Evolutionary conservation across 2,113 vertebrate genomes (phyloP).

Genomic region (Bujurquina vittata): DNA sequence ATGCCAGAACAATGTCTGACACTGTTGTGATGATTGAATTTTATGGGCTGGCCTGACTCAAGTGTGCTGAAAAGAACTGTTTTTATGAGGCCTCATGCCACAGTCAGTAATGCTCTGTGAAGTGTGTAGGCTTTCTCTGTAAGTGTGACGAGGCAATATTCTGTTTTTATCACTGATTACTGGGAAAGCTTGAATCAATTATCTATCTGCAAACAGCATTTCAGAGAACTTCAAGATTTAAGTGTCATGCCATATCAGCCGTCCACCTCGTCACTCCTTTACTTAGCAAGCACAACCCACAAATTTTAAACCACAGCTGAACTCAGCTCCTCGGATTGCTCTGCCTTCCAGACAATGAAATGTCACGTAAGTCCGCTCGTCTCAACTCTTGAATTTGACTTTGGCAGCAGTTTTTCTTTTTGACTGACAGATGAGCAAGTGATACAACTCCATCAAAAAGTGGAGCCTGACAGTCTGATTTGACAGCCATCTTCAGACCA

Average conservation of each 20-base stretch:
- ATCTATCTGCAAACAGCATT: constrained; percentile 8
- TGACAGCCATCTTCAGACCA: constrained; percentile 78
- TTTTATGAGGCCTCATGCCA: constrained; percentile 53
- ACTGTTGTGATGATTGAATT: constrained; percentile 61
- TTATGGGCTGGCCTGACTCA: constrained; percentile 37
- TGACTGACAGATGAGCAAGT: constrained; percentile 75
- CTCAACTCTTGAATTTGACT: constrained; percentile 70
- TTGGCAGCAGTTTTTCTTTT: constrained; percentile 69
- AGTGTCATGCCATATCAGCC: constrained; percentile 12
- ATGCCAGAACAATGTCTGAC: constrained; percentile 56
- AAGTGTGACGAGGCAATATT: constrained; percentile 49
- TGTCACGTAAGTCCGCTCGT: constrained; percentile 63
- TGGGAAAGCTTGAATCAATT: constrained; percentile 33
- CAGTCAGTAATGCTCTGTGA: constrained; percentile 46
- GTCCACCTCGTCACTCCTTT: constrained; percentile 16
- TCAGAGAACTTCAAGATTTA: constrained; percentile 33
- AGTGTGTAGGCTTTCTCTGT: constrained; percentile 42
- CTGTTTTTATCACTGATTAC: constrained; percentile 52
- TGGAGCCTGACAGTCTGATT: constrained; percentile 75
- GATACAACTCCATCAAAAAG: constrained; percentile 76
- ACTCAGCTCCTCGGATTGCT: constrained; percentile 27
- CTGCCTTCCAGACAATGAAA: constrained; percentile 51
- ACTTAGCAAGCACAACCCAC: constrained; percentile 38
- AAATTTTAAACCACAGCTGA: constrained; percentile 38
- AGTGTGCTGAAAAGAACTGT: constrained; percentile 25